phyloP scores from a whole-genome alignment of 2,113 vertebrate species.

The Scophthalmus maximus region DNA sequence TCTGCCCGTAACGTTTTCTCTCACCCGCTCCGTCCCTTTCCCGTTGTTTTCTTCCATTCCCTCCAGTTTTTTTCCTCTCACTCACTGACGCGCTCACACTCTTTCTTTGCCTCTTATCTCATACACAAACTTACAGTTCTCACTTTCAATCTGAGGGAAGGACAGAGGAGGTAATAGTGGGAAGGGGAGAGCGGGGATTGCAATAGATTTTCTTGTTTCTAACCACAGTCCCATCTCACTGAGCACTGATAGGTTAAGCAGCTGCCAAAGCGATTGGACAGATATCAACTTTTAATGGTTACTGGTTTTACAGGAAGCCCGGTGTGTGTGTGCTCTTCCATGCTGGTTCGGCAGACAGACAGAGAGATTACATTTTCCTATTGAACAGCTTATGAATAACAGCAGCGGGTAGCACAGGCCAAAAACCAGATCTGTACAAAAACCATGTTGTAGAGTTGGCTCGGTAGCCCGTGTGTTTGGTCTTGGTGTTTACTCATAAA shows the following conservation, averaged over 20 bases:
- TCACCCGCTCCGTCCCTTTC: constrained; percentile 41
- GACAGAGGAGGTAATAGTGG: constrained; percentile 73
- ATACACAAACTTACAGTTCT: constrained; percentile 34
- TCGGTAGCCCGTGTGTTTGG: constrained; percentile 38
- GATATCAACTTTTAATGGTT: constrained; percentile 77
- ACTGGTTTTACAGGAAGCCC: constrained; percentile 73
- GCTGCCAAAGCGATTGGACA: constrained; percentile 74
- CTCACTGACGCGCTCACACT: constrained; percentile 46
- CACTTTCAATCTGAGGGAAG: constrained; percentile 64
- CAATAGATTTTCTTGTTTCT: constrained; percentile 71
- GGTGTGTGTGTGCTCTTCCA: constrained; percentile 57
- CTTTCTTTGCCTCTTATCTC: constrained; percentile 69
- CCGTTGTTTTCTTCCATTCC: constrained; percentile 54
- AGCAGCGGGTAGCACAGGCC: constrained; percentile 29
- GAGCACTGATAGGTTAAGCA: constrained; percentile 73
- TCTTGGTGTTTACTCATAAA: constrained; percentile 60
- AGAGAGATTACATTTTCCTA: constrained; percentile 54
- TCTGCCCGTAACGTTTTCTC: constrained; percentile 59
- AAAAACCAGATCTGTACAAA: constrained; percentile 8
- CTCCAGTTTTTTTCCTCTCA: constrained; percentile 18
- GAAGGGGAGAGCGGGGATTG: constrained; percentile 77
- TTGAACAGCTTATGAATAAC: constrained; percentile 45
- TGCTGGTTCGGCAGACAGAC: constrained; percentile 45
- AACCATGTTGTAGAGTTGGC: constrained; percentile 1
- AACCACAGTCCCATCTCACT: constrained; percentile 76